Evolutionary conservation across 2,113 vertebrate genomes (phyloP), one percentile per base, ranked within the genome.

Genomic region (Mesitornis unicolor): DNA sequence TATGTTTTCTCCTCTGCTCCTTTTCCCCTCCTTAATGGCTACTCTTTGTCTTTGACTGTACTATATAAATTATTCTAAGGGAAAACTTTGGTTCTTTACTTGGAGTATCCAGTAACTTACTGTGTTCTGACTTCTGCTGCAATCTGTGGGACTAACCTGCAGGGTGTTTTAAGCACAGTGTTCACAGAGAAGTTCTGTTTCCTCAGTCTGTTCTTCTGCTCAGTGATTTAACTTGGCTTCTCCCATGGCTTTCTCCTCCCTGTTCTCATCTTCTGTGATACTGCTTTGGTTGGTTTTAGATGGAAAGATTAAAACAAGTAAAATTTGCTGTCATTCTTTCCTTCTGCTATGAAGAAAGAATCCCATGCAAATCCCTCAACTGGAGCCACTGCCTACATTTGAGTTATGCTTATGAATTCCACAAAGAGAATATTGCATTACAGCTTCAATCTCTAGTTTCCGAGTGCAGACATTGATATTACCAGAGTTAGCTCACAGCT

Each of bases 391-490:
- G 89, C 88, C 84, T 92, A 79, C 83, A 29, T 56, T 97, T 98
- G 73, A 88, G 77, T 97, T 98, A 96, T 63, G 86, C 69, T 95
- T 97, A 97, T 93, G 67, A 81, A 92, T 98, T 88, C 73, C 93
- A 96, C 84, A 93, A 97, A 97, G 71, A 97, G 74, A 97, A 95
- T 97, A 97, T 96, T 95, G 68, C 86, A 97, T 98, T 98, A 96
- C 63, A 87, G 35, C 87, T 88, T 95, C 84, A 92, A 50, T 97
- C 92, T 97, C 90, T 85, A 61, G 57, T 95, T 98, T 97, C 91
- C 95, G 96, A 97, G 88, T 89, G 94, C 82, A 86, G 87, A 93
- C 33, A 12, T 81, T 97, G 96, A 96, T 98, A 97, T 95, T 97
- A 95, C 93, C 84, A 95, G 95, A 97, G 93, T 63, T 91, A 95